Conservation (phyloP, 2,888 invertebrate genomes). For the Ligdia adustata region DNA sequence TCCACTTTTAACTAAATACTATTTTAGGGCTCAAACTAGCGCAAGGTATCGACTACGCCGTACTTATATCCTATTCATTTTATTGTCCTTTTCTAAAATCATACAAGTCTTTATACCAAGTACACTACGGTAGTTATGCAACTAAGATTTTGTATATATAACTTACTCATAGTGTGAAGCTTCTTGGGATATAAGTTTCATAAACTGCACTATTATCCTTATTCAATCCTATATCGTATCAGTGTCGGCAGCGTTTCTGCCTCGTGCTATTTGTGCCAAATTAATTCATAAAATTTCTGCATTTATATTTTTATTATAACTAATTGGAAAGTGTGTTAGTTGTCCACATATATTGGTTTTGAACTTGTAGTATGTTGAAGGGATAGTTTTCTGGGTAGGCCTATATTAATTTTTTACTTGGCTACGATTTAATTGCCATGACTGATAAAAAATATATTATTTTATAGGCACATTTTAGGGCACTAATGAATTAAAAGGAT, state of each 20-base stretch:
- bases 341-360: constrained; percentile 1
- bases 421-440: constrained; percentile 2
- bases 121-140: no score
- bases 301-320: constrained; percentile 16
- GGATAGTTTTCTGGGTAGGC: constrained; percentile 8
- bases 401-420: constrained; percentile 4
- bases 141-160: no score
- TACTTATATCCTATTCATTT: no score
- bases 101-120: no score
- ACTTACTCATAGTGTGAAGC: no score
- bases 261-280: background rate
- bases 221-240: no score
- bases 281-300: constrained; percentile 7
- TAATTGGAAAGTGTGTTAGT: constrained; percentile 1
- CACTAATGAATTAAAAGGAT: constrained; percentile 9
- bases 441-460: constrained; percentile 1
- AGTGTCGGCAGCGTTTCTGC: background rate
- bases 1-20: background rate
- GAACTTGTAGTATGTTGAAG: background rate
- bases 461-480: background rate
- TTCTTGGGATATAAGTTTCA: no score
- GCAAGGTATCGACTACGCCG: no score
- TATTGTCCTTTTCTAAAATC: no score
- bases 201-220: no score
- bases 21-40: no score